phyloP scores from a whole-genome alignment of 2,888 invertebrate species.

The Adelognathus sp. region DNA sequence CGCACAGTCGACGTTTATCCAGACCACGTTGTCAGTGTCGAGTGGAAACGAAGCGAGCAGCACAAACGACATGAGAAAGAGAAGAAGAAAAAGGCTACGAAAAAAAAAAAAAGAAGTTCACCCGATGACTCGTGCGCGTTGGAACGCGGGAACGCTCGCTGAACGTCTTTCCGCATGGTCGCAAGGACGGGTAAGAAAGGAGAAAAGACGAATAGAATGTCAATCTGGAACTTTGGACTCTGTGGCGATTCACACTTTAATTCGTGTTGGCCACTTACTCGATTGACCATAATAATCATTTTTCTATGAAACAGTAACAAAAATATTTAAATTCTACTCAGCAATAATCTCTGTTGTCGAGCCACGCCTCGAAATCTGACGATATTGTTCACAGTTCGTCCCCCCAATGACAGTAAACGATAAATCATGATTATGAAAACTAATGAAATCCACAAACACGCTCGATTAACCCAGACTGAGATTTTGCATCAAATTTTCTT shows the following conservation, averaged over 20 bases:
- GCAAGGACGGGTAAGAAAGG: background rate
- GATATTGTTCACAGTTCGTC: conserved; percentile 21
- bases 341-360: no score
- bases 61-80: background rate
- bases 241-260: no score
- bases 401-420: background rate
- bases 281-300: no score
- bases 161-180: background rate
- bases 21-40: background rate
- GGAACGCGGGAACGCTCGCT: background rate
- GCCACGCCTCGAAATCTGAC: conserved; percentile 29
- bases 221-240: no score
- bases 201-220: no score
- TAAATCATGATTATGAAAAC: background rate
- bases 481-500: background rate
- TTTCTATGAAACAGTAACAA: no score
- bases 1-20: background rate
- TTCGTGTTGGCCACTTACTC: no score
- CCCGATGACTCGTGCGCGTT: background rate
- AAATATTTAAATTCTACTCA: no score
- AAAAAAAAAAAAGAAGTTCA: background rate
- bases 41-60: background rate
- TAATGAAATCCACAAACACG: background rate
- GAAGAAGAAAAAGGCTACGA: no score
- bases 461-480: background rate